Evolutionary conservation across 2,888 invertebrate genomes (phyloP).

Genomic region (Andrena chrysosceles): DNA sequence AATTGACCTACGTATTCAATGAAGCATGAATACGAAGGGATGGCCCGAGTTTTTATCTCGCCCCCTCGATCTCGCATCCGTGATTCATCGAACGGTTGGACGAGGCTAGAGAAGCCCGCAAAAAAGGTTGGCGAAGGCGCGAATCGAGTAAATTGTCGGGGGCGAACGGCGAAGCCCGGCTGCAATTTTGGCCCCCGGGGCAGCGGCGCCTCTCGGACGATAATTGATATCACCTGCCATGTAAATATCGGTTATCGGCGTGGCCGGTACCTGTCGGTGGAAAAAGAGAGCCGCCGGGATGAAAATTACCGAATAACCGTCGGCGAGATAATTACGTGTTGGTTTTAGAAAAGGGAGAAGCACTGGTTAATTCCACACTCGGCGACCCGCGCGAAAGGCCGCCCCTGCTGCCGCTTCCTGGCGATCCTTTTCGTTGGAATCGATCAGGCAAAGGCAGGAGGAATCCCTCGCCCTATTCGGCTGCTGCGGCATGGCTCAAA

Average conservation of each 20-base stretch:
- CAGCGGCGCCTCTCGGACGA: slow-evolving; percentile 75
- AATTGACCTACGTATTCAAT: neutral
- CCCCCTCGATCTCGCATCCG: slow-evolving; percentile 41
- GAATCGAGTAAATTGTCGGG: slow-evolving; percentile 78
- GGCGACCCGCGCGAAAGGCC: slow-evolving; percentile 64
- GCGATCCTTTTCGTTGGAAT: slow-evolving; percentile 42
- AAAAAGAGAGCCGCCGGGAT: slow-evolving; percentile 62
- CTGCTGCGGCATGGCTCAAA: neutral
- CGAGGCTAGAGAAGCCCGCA: slow-evolving; percentile 45
- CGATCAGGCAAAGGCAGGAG: slow-evolving; percentile 21
- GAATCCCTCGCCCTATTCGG: slow-evolving; percentile 22
- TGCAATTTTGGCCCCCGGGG: slow-evolving; percentile 70
- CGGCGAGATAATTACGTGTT: slow-evolving; percentile 84
- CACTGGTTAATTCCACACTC: slow-evolving; percentile 81
- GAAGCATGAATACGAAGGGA: slow-evolving; percentile 6
- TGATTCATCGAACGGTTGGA: slow-evolving; percentile 29
- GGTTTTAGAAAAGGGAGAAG: slow-evolving; percentile 83
- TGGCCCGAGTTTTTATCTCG: slow-evolving; percentile 20
- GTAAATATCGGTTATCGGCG: slow-evolving; percentile 81
- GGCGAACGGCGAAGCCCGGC: slow-evolving; percentile 48
- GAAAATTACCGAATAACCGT: slow-evolving; percentile 78
- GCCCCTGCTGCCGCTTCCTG: slow-evolving; percentile 49
- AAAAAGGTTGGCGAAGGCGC: slow-evolving; percentile 68
- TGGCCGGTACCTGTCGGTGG: slow-evolving; percentile 69
- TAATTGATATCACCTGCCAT: slow-evolving; percentile 85